Percentiles rank a stretch among this genome's conserved stretches.
Conservation (phyloP, 2,797 vertebrate species). For the Anguilla pacifica region DNA sequence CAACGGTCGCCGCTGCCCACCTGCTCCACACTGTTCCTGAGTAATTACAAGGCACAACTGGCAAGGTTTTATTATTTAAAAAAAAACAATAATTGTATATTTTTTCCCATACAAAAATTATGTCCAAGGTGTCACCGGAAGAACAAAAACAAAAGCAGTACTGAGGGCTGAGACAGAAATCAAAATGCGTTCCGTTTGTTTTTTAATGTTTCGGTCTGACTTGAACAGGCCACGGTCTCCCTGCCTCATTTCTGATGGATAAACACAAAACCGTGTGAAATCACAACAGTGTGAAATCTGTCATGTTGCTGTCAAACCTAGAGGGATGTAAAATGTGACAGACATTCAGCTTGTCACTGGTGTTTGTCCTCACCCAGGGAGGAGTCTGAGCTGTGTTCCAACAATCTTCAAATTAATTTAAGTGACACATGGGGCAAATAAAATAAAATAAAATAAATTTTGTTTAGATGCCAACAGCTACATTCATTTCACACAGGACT, state of each 20-base stretch:
- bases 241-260: neutral
- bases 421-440: neutral
- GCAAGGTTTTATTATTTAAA: neutral
- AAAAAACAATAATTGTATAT: too few species aligned
- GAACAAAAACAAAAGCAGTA: neutral
- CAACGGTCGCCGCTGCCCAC: neutral
- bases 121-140: neutral
- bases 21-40: neutral
- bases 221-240: neutral
- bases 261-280: conserved; percentile 4
- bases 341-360: conserved; percentile 42
- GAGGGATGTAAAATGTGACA: conserved; percentile 34
- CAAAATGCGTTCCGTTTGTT: neutral
- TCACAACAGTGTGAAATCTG: conserved; percentile 39
- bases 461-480: neutral
- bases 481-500: neutral
- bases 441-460: neutral
- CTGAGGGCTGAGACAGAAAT: neutral
- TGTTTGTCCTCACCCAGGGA: conserved; percentile 33
- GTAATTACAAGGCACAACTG: neutral
- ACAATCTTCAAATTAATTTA: conserved; percentile 2
- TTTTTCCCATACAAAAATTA: neutral
- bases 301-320: conserved; percentile 48
- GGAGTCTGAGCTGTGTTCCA: conserved; percentile 29
- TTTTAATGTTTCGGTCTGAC: neutral